Base-by-base conservation (phyloP, 1,140 invertebrate genomes). In the Doryteuthis pealeii region DNA sequence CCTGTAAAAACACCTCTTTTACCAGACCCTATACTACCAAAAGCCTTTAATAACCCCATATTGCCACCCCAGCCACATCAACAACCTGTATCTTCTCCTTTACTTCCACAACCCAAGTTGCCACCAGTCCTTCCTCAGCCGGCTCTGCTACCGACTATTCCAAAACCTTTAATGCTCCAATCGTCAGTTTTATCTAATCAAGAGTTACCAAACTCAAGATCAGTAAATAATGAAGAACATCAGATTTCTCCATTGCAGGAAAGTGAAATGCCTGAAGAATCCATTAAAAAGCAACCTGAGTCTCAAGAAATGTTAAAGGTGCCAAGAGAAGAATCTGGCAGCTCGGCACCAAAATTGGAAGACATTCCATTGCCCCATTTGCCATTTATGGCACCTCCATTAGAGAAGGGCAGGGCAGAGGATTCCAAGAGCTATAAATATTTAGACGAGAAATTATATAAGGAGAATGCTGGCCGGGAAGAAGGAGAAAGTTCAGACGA, bases 131-230 rank as follows among this genome's bases (percentile, higher is more conserved):
- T 76, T 35, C 71, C 76, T 28, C 40, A 67, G 31, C 71, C 75
- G 4, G 49, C 72, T 26, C 65, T 73, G 54, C 78, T 75, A 33
- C 43, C 69, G 32, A 33, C 73, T 22, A 49, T 76, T 30, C 43
- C 71, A 22, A 40, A 71, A 35, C 70, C 72, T 10, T 72, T 35
- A 32, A 35, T 70, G 40, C 73, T 71, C 12, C 58, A 67, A 28
- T 75, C 78, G 0, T 40, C 73, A 32, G 72, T 74, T 40, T 73
- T 75, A 1, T 80, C 80, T 35, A 78, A 79, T 33, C 80, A 80
- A 54, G 80, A 78, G 30, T 15, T 62, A 15, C 54, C 54, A 62
- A 40, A 3, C 10, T 40, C 35, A 3, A 40, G 35, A 5, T 62
- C 54, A 14, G 2, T 12, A 62, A 62, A 22, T 62, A 22, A 62